Conservation (phyloP, 2,888 invertebrate species). For the Drosophila neonasuta region DNA sequence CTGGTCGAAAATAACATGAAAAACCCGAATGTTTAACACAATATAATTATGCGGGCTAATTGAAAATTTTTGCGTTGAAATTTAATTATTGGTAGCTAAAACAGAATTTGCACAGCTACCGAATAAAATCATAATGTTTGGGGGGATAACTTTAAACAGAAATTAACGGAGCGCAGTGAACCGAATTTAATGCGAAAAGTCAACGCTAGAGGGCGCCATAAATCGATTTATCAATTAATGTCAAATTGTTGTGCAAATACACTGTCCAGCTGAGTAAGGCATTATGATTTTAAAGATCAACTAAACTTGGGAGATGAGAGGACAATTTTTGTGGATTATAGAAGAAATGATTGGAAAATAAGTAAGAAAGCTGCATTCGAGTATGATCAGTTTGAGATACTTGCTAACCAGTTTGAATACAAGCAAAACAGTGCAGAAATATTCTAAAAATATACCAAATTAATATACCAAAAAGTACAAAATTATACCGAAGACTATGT, state of each 20-base stretch:
- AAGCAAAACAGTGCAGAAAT: too few relatives aligned
- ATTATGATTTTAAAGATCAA: neutral
- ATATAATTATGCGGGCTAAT: conserved; percentile 64
- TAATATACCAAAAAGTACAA: too few relatives aligned
- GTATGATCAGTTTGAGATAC: too few relatives aligned
- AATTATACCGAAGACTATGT: too few relatives aligned
- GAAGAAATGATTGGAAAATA: too few relatives aligned
- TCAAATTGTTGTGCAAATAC: conserved; percentile 60
- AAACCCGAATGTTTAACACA: conserved; percentile 3
- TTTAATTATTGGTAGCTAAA: conserved; percentile 56
- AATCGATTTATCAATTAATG: conserved; percentile 68
- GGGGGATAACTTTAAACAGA: conserved; percentile 41
- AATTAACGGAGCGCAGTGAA: conserved; percentile 48
- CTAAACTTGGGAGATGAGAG: too few relatives aligned
- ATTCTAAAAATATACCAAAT: too few relatives aligned
- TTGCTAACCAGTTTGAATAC: too few relatives aligned
- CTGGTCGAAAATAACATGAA: neutral
- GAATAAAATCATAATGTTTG: conserved; percentile 33
- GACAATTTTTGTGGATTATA: too few relatives aligned
- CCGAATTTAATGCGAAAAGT: conserved; percentile 42
- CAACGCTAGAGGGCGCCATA: conserved; percentile 45
- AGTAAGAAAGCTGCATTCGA: too few relatives aligned
- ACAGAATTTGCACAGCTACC: conserved; percentile 27
- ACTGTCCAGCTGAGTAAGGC: conserved; percentile 16
- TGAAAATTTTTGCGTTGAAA: conserved; percentile 55